These are phyloP conservation scores for Anguilla marmorata DNA, from an alignment of 2,797 vertebrate species.

Conservation along the genomic window DNA sequence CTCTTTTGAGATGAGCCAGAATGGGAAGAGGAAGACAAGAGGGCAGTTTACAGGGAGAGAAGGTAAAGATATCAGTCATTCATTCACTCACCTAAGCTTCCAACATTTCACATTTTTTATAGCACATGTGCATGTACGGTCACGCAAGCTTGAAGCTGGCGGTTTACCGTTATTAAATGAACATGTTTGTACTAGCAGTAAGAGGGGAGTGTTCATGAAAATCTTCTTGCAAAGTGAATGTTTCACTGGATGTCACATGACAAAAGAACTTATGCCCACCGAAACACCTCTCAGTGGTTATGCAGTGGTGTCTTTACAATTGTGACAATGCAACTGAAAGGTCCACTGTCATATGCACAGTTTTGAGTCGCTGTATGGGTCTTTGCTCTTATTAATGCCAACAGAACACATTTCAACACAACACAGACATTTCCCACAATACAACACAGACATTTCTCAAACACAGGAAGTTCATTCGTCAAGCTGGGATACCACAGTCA, in stretches of 20 bases:
- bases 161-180: not conserved
- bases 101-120: not conserved
- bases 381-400: not conserved
- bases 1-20: slow-evolving; percentile 16
- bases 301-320: not conserved
- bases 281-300: not conserved
- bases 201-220: not conserved
- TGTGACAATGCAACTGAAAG: not conserved
- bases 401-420: not conserved
- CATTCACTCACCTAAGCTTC: not conserved
- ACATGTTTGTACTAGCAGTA: not conserved
- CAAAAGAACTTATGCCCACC: not conserved
- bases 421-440: not conserved
- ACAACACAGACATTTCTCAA: not conserved
- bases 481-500: not conserved
- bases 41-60: slow-evolving; percentile 25
- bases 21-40: slow-evolving; percentile 16
- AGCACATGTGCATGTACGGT: not conserved
- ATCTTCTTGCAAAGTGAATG: not conserved
- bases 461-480: not conserved
- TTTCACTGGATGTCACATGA: not conserved
- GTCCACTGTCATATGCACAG: not conserved
- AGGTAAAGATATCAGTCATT: slow-evolving; percentile 10
- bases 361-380: not conserved
- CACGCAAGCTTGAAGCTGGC: not conserved